These are phyloP conservation scores for Eurypyga helias DNA, from an alignment of 2,113 vertebrate genomes.

Conservation along the genomic window DNA sequence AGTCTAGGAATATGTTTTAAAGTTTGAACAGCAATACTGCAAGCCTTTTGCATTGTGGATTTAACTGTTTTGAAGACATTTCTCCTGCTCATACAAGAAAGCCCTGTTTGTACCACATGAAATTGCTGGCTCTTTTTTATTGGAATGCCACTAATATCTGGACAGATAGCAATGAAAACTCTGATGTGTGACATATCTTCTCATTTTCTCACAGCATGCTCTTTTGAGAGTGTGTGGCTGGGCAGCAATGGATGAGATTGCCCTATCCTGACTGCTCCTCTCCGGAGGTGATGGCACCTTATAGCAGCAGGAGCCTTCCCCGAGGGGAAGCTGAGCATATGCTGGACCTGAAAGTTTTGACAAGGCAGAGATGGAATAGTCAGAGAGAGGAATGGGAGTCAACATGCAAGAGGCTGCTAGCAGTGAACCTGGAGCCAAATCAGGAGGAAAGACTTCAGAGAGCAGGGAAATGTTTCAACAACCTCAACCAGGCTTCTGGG, in stretches of 20 bases:
- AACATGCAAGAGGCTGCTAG: rapidly evolving
- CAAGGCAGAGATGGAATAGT: not conserved
- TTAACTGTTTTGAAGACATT: not conserved
- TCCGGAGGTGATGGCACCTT: not conserved
- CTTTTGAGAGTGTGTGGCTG: not conserved
- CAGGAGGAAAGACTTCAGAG: not conserved
- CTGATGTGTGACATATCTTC: not conserved
- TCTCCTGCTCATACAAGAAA: not conserved
- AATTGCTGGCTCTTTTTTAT: not conserved
- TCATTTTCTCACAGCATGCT: not conserved
- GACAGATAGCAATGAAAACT: not conserved
- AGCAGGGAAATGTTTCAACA: not conserved
- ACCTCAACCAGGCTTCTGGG: not conserved
- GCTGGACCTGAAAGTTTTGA: not conserved
- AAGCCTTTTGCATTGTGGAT: not conserved
- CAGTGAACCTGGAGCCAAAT: not conserved
- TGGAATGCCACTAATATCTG: not conserved
- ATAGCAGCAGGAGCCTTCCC: not conserved
- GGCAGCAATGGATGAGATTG: not conserved
- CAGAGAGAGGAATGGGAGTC: not conserved
- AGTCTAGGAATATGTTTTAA: not conserved
- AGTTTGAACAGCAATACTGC: not conserved
- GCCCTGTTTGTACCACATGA: not conserved
- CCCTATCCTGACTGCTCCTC: not conserved
- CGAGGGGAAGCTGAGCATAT: not conserved